Evolutionary conservation across 2,888 invertebrate species (phyloP).

Genomic region (Tipula unca): DNA sequence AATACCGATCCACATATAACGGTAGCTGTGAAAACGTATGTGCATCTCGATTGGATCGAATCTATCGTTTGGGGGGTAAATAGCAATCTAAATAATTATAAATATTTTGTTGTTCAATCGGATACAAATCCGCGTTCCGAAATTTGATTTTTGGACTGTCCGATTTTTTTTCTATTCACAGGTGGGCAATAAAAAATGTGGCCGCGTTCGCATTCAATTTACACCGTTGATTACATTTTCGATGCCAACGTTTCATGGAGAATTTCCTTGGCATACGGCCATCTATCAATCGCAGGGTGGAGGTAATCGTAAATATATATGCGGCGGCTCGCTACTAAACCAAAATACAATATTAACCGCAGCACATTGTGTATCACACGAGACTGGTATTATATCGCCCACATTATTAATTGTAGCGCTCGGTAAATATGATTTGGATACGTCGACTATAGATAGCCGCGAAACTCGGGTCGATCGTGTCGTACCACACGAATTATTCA

Average conservation of each 20-base stretch:
- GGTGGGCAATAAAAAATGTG: background rate
- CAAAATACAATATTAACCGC: constrained; percentile 1
- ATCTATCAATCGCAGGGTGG: background rate
- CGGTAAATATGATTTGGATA: background rate
- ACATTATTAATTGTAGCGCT: background rate
- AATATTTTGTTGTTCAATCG: background rate
- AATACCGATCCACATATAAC: background rate
- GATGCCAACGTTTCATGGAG: background rate
- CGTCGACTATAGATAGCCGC: background rate
- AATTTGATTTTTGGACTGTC: background rate
- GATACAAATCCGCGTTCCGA: no score
- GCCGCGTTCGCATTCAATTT: background rate
- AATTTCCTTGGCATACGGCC: constrained; percentile 14
- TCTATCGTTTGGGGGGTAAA: background rate
- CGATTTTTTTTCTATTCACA: background rate
- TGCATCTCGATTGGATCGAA: constrained; percentile 1
- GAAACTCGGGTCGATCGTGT: background rate
- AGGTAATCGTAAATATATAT: background rate
- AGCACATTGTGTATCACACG: background rate
- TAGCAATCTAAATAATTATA: background rate
- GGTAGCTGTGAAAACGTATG: background rate
- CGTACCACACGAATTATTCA: background rate
- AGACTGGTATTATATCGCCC: background rate
- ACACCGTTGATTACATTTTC: background rate
- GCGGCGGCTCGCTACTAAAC: background rate